These are phyloP conservation scores for Drosophila seclusa DNA, from an alignment of 2,888 invertebrate genomes.

Conservation along the genomic window DNA sequence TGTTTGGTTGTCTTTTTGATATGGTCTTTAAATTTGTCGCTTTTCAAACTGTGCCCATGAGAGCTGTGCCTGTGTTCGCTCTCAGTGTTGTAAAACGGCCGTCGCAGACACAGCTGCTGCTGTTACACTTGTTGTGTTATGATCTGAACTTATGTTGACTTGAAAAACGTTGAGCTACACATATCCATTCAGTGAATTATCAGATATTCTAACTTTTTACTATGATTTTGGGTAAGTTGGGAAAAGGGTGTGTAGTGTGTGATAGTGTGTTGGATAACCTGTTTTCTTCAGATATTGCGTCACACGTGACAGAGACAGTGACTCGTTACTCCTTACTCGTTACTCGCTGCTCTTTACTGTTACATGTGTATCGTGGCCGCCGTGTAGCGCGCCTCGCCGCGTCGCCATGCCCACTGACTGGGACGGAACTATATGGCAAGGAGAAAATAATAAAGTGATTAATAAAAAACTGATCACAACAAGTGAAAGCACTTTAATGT, in stretches of 20 bases:
- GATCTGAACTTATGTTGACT: background rate
- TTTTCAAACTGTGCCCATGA: constrained; percentile 3
- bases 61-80: background rate
- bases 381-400: constrained; percentile 96
- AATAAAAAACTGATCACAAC: background rate
- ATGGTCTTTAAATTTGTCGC: constrained; percentile 14
- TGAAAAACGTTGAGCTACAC: constrained; percentile 1
- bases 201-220: constrained; percentile 2
- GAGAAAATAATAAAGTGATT: constrained; percentile 13
- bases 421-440: constrained; percentile 92
- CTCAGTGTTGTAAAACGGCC: background rate
- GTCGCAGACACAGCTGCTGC: background rate
- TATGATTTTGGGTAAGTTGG: background rate
- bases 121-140: background rate
- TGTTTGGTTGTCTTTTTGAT: constrained; percentile 12
- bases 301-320: constrained; percentile 8
- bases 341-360: constrained; percentile 3
- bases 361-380: constrained; percentile 98
- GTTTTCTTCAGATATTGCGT: constrained; percentile 22
- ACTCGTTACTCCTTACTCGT: background rate
- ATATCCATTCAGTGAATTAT: constrained; percentile 1
- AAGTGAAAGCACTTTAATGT: background rate
- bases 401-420: constrained; percentile 95
- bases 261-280: constrained; percentile 5
- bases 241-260: background rate